These are phyloP conservation scores for Ostrea denselamellosa DNA, from an alignment of 1,140 invertebrate species.

Conservation along the genomic window DNA sequence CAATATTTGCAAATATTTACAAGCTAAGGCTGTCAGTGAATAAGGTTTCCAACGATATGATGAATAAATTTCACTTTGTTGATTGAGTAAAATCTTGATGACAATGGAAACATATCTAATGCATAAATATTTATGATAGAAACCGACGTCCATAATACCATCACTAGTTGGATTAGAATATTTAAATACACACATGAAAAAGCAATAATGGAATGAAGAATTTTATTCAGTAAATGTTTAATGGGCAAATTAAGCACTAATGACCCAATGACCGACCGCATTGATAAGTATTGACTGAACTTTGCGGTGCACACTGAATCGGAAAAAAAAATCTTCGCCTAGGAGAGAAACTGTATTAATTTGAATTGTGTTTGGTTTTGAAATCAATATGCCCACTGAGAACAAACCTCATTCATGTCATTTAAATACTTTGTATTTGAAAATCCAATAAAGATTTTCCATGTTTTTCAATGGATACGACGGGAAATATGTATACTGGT, in stretches of 20 bases:
- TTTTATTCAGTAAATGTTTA: neutral
- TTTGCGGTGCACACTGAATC: constrained; percentile 25
- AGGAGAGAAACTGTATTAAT: neutral
- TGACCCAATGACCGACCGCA: neutral
- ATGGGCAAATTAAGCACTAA: neutral
- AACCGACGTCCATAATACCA: too few relatives aligned
- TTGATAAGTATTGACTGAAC: neutral
- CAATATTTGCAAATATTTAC: too few relatives aligned
- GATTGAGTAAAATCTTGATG: too few relatives aligned
- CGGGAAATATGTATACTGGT: neutral
- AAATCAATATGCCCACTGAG: neutral
- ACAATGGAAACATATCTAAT: too few relatives aligned
- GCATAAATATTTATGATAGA: too few relatives aligned
- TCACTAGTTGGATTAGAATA: too few relatives aligned
- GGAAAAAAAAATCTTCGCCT: neutral
- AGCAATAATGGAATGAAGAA: neutral
- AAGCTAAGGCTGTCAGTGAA: neutral
- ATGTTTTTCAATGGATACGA: neutral
- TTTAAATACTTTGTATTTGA: neutral
- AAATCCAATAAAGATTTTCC: neutral
- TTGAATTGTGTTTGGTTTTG: neutral
- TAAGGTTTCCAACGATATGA: neutral
- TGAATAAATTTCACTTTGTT: too few relatives aligned
- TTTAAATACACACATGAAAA: too few relatives aligned
- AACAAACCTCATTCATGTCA: neutral